Conservation (phyloP, 1,140 invertebrate species). For the Pygmarrhopalites habei region DNA sequence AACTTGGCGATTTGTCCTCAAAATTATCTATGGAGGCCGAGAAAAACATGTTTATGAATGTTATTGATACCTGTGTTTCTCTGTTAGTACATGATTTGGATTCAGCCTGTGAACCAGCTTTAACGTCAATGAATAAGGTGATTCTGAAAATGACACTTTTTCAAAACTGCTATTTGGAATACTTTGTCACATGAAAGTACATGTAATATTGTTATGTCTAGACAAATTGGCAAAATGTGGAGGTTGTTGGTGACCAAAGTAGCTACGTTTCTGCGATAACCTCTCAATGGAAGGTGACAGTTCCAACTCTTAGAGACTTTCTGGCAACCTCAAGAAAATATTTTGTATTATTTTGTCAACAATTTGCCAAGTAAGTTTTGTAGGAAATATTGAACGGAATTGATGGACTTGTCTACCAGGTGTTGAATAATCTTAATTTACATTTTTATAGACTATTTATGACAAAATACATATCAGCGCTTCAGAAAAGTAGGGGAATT, state of each 20-base stretch:
- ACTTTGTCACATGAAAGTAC: not conserved
- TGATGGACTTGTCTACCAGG: conserved; percentile 28
- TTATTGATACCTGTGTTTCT: conserved; percentile 86
- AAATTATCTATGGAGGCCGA: conserved; percentile 85
- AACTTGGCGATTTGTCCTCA: conserved; percentile 59
- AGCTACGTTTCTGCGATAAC: conserved; percentile 86
- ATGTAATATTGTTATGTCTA: conserved; percentile 41
- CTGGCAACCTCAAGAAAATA: conserved; percentile 93
- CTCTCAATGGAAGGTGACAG: conserved; percentile 74
- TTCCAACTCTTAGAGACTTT: conserved; percentile 85
- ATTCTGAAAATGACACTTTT: not conserved
- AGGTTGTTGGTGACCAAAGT: conserved; percentile 94
- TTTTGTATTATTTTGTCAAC: conserved; percentile 95
- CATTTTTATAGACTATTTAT: conserved; percentile 70
- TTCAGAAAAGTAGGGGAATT: conserved; percentile 91
- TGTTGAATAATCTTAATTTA: too few species aligned
- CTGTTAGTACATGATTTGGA: conserved; percentile 83
- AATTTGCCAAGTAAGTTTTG: conserved; percentile 73
- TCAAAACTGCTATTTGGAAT: too few species aligned
- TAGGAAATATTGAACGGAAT: not conserved
- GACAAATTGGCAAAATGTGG: conserved; percentile 85
- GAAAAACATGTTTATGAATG: conserved; percentile 87
- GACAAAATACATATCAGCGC: conserved; percentile 84
- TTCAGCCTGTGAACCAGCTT: conserved; percentile 81
- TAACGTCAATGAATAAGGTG: conserved; percentile 86